Percentiles rank a stretch among this genome's conserved stretches.
phyloP scores from a whole-genome alignment of 2,888 invertebrate genomes.

The Arge pagana region DNA sequence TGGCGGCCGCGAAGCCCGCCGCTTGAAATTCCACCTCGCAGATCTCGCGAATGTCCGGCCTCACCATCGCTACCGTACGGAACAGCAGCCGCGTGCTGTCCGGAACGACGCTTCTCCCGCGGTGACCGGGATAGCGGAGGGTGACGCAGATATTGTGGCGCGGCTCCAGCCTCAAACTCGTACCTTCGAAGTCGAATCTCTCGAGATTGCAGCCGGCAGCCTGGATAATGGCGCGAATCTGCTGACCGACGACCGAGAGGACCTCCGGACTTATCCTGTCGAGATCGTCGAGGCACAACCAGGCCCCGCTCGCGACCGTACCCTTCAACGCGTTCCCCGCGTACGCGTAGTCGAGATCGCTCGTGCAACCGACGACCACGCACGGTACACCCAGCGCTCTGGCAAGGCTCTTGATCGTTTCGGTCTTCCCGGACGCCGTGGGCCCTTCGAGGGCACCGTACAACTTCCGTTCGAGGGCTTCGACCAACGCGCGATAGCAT shows the following conservation, averaged over 20 bases:
- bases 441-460: slow-evolving; percentile 62
- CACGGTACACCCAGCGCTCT: slow-evolving; percentile 64
- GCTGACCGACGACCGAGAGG: slow-evolving; percentile 63
- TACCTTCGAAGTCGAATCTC: slow-evolving; percentile 61
- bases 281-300: slow-evolving; percentile 67
- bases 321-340: slow-evolving; percentile 64
- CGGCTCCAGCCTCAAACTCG: slow-evolving; percentile 64
- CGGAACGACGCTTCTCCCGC: slow-evolving; percentile 61
- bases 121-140: slow-evolving; percentile 61
- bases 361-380: slow-evolving; percentile 64
- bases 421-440: slow-evolving; percentile 61
- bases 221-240: slow-evolving; percentile 60
- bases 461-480: slow-evolving; percentile 65
- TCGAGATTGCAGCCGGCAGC: slow-evolving; percentile 55
- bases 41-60: slow-evolving; percentile 65
- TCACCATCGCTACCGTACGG: slow-evolving; percentile 66
- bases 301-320: slow-evolving; percentile 63
- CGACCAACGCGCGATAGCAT: slow-evolving; percentile 66
- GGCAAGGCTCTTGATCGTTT: slow-evolving; percentile 64
- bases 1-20: slow-evolving; percentile 62
- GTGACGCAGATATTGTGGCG: slow-evolving; percentile 68
- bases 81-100: slow-evolving; percentile 66
- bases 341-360: slow-evolving; percentile 61
- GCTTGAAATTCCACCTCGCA: slow-evolving; percentile 65
- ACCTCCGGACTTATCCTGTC: slow-evolving; percentile 61